phyloP scores from a whole-genome alignment of 2,888 invertebrate genomes.

The Parelbella ahira region DNA sequence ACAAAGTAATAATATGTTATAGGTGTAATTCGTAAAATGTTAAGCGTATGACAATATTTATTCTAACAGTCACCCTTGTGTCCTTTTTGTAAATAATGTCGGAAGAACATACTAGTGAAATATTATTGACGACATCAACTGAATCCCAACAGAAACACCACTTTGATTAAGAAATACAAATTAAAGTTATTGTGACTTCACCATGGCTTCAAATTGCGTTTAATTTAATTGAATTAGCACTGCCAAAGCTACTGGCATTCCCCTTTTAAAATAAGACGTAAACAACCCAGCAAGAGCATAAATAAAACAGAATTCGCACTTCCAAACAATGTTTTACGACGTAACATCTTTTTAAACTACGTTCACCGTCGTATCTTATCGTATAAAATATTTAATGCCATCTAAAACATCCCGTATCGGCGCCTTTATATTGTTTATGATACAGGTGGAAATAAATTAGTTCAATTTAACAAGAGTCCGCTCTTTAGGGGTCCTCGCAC shows the following conservation, averaged over 20 bases:
- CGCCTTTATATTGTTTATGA: conserved; percentile 67
- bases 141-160: too few species aligned
- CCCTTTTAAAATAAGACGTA: conserved; percentile 13
- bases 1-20: too few species aligned
- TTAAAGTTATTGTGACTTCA: too few species aligned
- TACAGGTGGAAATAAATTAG: conserved; percentile 74
- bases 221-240: conserved; percentile 10
- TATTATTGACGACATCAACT: too few species aligned
- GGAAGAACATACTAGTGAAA: too few species aligned
- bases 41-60: too few species aligned
- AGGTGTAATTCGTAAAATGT: too few species aligned
- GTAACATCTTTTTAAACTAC: conserved; percentile 49
- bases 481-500: conserved; percentile 71
- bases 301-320: conserved; percentile 49
- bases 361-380: conserved; percentile 35
- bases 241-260: not conserved
- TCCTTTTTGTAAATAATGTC: too few species aligned
- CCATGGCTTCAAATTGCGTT: not conserved
- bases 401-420: conserved; percentile 51
- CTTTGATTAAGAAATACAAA: too few species aligned
- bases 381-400: conserved; percentile 51
- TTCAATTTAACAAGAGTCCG: conserved; percentile 67
- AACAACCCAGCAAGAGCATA: conserved; percentile 33
- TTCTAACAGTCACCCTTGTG: too few species aligned
- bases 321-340: conserved; percentile 46